Conservation (phyloP, 2,888 invertebrate species). For the Anodontia alba region DNA sequence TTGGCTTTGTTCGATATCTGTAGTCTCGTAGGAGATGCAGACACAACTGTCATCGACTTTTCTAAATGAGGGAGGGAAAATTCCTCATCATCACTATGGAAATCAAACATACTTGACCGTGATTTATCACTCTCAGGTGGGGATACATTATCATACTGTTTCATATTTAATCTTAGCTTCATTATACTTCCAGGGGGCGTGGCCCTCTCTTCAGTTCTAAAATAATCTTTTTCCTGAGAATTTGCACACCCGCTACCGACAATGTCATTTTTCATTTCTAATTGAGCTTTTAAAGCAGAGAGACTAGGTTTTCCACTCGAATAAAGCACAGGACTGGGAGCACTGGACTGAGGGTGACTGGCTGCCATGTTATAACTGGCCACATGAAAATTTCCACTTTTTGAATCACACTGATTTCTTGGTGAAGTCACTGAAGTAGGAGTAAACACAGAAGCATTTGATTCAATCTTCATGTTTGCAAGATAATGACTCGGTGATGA, state of each 20-base stretch:
- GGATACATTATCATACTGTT: slow-evolving; percentile 58
- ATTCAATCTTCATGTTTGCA: slow-evolving; percentile 2
- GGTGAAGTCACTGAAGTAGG: slow-evolving; percentile 41
- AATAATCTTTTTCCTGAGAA: slow-evolving; percentile 53
- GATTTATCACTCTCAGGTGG: slow-evolving; percentile 62
- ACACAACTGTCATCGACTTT: slow-evolving; percentile 65
- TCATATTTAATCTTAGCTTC: slow-evolving; percentile 63
- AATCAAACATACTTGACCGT: slow-evolving; percentile 74
- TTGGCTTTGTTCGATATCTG: slow-evolving; percentile 76
- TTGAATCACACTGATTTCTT: slow-evolving; percentile 19
- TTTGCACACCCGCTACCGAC: slow-evolving; percentile 36
- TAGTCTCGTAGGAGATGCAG: slow-evolving; percentile 72
- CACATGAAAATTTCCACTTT: slow-evolving; percentile 38
- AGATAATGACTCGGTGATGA: slow-evolving; percentile 1
- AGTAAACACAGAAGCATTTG: background rate
- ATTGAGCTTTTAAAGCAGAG: slow-evolving; percentile 59
- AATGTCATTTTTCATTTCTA: slow-evolving; percentile 58
- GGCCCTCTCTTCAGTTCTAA: slow-evolving; percentile 39
- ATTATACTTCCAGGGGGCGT: slow-evolving; percentile 30
- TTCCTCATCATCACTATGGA: slow-evolving; percentile 80
- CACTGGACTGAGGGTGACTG: slow-evolving; percentile 23
- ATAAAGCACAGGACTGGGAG: slow-evolving; percentile 24
- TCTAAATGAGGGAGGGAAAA: slow-evolving; percentile 62
- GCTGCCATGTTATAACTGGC: slow-evolving; percentile 27
- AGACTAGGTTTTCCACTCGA: slow-evolving; percentile 61